phyloP scores from a whole-genome alignment of 2,888 invertebrate species.

The Erannis defoliaria region DNA sequence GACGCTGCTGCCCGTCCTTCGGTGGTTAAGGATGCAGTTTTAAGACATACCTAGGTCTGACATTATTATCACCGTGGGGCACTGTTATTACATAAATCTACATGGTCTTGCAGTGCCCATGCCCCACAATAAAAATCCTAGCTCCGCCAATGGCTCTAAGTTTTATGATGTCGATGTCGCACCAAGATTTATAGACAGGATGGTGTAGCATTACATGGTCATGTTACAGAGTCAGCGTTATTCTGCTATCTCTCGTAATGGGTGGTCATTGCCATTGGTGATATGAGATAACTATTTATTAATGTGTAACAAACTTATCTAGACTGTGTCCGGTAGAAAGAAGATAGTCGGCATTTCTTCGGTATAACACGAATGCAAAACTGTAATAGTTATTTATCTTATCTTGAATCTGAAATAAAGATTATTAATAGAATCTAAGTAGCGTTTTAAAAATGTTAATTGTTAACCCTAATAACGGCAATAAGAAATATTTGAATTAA shows the following conservation, averaged over 20 bases:
- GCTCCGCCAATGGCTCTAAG: neutral
- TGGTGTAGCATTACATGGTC: constrained; percentile 25
- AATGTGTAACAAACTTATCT: constrained; percentile 2
- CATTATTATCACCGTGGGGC: neutral
- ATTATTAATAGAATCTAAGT: no score
- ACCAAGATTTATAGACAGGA: constrained; percentile 18
- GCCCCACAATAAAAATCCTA: neutral
- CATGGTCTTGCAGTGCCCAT: neutral
- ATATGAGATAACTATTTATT: constrained; percentile 1
- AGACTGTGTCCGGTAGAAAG: constrained; percentile 19
- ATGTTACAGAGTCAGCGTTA: constrained; percentile 22
- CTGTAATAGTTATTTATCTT: no score
- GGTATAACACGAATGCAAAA: no score
- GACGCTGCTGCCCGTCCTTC: no score
- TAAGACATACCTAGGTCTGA: no score
- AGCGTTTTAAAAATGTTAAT: no score
- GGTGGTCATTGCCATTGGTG: constrained; percentile 16
- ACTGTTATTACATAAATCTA: neutral
- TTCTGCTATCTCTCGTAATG: constrained; percentile 24
- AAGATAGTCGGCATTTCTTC: neutral
- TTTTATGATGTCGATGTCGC: constrained; percentile 15
- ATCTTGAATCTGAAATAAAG: no score
- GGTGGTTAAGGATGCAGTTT: no score
- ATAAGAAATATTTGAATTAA: no score
- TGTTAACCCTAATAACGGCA: no score